Evolutionary conservation across 2,888 invertebrate genomes (phyloP), one percentile per base, ranked within the genome.

Genomic region (Calliphora vomitoria): DNA sequence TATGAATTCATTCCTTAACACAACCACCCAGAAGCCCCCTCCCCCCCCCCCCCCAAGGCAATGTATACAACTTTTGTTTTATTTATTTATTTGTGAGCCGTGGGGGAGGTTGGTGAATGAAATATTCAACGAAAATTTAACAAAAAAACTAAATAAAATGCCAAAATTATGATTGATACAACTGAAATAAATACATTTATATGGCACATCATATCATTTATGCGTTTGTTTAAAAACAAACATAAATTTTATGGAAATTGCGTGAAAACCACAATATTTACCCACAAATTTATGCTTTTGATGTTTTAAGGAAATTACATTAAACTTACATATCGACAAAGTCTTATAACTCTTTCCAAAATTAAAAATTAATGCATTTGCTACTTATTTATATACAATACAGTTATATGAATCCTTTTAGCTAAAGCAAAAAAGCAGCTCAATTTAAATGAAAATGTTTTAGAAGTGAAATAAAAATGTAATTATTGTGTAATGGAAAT

Each of bases 401-500:
- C n/a, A n/a, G n/a, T n/a, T 72, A 60, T 60, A 60, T 31, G 15
- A 66, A 41, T 38, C 35, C 69, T 35, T 50, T 79, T 60, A 47
- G 35, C 58, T 13, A 13, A 11, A 38, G 8, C 13, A 3, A 44
- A 10, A n/a, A 15, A 50, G 31, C 4, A 11, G 11, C 10, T 10
- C 58, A 25, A 44, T n/a, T 47, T n/a, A 64, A 64, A 44, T 55
- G 8, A n/a, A 69, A 60, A 18, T 44, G 11, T 79, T 18, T 64
- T 66, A 13, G 62, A 18, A 69, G 35, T 55, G 18, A 66, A 44
- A 74, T 58, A 75, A 68, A 75, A 58, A 3, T 74, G 53, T 72
- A 55, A 74, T 82, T 82, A 44, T 10, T 2, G 35, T 75, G 44
- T 82, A 58, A 82, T 66, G 74, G 58, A 1, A 55, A 68, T 68